These are phyloP conservation scores for Neoarius graeffei DNA, from an alignment of 2,113 vertebrate species.

Conservation along the genomic window DNA sequence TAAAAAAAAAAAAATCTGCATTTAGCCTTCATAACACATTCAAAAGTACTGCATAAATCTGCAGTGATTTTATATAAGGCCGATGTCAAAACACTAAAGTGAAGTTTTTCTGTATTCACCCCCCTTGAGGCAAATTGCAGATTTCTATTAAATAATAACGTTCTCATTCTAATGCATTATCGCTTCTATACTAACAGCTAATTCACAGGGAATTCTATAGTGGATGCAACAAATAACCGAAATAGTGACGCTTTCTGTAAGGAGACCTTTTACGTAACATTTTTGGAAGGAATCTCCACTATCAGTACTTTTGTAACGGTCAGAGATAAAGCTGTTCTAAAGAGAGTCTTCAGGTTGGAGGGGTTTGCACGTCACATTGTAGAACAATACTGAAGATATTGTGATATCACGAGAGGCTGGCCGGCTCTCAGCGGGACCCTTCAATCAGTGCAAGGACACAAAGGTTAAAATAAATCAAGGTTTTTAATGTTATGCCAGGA, in stretches of 20 bases:
- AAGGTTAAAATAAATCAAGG: too few relatives aligned
- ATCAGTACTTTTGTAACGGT: background rate
- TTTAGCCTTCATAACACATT: background rate
- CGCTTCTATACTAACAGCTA: too few relatives aligned
- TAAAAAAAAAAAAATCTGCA: background rate
- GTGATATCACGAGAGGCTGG: too few relatives aligned
- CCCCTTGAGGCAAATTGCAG: background rate
- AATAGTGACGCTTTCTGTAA: background rate
- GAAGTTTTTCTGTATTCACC: background rate
- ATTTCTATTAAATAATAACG: background rate
- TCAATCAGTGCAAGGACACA: too few relatives aligned
- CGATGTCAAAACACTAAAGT: background rate
- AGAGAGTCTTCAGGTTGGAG: background rate
- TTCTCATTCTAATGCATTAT: background rate
- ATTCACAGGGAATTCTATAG: too few relatives aligned
- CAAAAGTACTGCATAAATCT: background rate
- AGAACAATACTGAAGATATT: too few relatives aligned
- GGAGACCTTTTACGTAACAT: too few relatives aligned
- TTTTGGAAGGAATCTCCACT: background rate
- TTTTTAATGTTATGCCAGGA: too few relatives aligned
- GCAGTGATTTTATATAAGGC: background rate
- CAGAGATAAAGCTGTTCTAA: too few relatives aligned
- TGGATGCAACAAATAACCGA: background rate
- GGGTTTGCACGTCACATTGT: background rate
- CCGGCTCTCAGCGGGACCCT: too few relatives aligned